phyloP scores from a whole-genome alignment of 1,140 invertebrate genomes.

The Hirudo medicinalis region DNA sequence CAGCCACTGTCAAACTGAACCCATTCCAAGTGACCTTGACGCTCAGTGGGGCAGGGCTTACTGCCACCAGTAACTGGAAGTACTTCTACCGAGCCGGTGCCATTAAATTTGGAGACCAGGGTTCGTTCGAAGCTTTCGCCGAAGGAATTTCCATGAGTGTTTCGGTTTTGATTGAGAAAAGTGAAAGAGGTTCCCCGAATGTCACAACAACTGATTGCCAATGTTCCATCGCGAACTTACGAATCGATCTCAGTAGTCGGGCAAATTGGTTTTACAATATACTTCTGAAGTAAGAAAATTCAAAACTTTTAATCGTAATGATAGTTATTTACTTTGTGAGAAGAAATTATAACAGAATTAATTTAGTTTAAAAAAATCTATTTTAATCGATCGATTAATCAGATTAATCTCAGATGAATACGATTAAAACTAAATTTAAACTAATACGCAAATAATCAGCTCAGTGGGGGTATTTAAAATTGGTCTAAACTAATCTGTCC shows the following conservation, averaged over 20 bases:
- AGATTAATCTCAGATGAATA: too few relatives aligned
- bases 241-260: conserved; percentile 10
- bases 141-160: neutral
- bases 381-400: too few relatives aligned
- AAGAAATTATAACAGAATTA: too few relatives aligned
- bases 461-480: too few relatives aligned
- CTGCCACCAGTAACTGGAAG: conserved; percentile 8
- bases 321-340: too few relatives aligned
- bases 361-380: too few relatives aligned
- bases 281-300: neutral
- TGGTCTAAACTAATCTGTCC: too few relatives aligned
- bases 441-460: too few relatives aligned
- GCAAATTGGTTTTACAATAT: conserved; percentile 21
- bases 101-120: conserved; percentile 5
- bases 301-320: too few relatives aligned
- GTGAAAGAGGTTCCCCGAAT: conserved; percentile 11
- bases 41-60: neutral
- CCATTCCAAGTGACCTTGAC: conserved; percentile 4
- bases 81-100: conserved; percentile 6
- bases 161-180: conserved; percentile 4
- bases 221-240: neutral
- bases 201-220: neutral
- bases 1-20: neutral
- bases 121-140: conserved; percentile 9
- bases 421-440: too few relatives aligned